Base-by-base conservation (phyloP, 2,888 invertebrate genomes). In the Ennomos fuscantarius region DNA sequence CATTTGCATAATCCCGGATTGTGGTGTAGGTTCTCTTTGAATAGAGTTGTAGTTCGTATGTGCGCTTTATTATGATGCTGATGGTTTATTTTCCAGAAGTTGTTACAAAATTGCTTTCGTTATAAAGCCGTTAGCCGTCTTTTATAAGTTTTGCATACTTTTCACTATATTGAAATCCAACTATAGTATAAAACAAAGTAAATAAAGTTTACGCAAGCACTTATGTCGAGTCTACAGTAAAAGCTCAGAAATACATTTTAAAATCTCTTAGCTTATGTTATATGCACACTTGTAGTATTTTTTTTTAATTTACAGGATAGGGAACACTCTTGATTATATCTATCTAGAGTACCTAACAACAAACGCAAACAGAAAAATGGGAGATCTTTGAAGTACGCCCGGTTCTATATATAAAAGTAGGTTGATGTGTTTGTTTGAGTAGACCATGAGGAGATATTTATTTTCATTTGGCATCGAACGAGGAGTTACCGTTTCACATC, bases 361-460 rank as follows among this genome's bases (percentile, higher is more conserved):
- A 50, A 62, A 53, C 57, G 40, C 63, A 63, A 68, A 63, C 67
- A 69, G 69, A 74, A 76, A 70, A 76, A 73, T 74, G 65, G 66
- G 67, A 66, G 63, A 72, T 69, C 71, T 76, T 76, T 74, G 74
- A 78, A 74, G 75, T 75, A 55, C 57, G 69, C 70, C 68, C 64
- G 65, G 65, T 65, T 77, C 79, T 81, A 81, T 79, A 81, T 80
- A 76, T 78, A 80, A 79, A 86, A 81, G 74, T 82, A 80, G 84
- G 82, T 81, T 80, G 79, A 76, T 77, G 74, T 77, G 75, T 79
- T 80, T 79, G 83, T 82, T 80, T 79, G 78, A 74, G 70, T 81
- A 80, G 71, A 74, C 78, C 75, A 82, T 78, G 78, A 79, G 77
- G 69, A 78, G 81, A 79, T 86, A 86, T 86, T 87, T 87, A 87